Evolutionary conservation across 1,140 invertebrate species (phyloP).

Genomic region (Drosophila kurseongensis): DNA sequence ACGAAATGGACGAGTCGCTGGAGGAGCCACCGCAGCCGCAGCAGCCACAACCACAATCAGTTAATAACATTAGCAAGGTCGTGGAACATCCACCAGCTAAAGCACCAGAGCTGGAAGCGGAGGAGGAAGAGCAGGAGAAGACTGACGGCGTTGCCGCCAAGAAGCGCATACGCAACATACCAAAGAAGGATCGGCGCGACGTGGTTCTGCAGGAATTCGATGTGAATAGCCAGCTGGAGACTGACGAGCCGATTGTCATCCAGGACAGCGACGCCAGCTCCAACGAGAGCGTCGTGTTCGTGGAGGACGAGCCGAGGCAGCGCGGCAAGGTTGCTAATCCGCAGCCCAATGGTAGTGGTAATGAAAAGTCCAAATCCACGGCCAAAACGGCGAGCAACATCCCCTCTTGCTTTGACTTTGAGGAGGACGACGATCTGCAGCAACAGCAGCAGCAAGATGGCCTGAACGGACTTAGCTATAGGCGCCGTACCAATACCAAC

Average conservation of each 20-base stretch:
- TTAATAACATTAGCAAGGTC: not conserved
- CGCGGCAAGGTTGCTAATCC: not conserved
- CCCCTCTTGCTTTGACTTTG: conserved; percentile 68
- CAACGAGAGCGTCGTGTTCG: conserved; percentile 65
- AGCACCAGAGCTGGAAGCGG: not conserved
- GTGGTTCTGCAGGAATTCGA: conserved; percentile 63
- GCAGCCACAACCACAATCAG: too few species aligned
- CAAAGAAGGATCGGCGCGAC: conserved; percentile 81
- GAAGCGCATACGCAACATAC: conserved; percentile 77
- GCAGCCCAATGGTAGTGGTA: conserved; percentile 2
- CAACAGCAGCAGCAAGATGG: conserved; percentile 25
- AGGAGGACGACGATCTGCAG: conserved; percentile 58
- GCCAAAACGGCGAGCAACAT: conserved; percentile 17
- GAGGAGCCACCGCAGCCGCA: not conserved
- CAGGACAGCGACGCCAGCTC: conserved; percentile 70
- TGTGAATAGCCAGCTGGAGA: not conserved
- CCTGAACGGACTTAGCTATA: conserved; percentile 39
- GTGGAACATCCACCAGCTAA: not conserved
- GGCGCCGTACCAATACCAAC: conserved; percentile 23
- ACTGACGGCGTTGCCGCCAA: conserved; percentile 7
- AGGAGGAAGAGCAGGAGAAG: not conserved
- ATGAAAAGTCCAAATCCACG: not conserved
- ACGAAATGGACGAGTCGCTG: conserved; percentile 51
- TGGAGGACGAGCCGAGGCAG: conserved; percentile 45
- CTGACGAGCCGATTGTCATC: conserved; percentile 58